Conservation (phyloP, 2,113 vertebrate species). For the Prolemur simus region DNA sequence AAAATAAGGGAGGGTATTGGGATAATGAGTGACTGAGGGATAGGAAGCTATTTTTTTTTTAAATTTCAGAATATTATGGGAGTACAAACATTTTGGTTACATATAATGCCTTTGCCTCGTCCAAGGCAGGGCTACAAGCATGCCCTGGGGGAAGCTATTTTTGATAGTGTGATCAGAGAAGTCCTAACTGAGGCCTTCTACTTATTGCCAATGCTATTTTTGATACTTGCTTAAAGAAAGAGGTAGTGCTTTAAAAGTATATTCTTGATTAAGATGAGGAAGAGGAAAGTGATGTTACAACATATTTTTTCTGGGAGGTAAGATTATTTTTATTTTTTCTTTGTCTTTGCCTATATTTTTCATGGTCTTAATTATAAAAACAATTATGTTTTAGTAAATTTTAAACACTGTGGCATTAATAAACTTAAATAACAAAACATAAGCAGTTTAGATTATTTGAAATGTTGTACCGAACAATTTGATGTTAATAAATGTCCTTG, state of each 20-base stretch:
- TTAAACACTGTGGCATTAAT: neutral
- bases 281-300: neutral
- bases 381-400: neutral
- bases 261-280: neutral
- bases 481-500: neutral
- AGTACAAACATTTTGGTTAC: no score
- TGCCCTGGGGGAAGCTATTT: neutral
- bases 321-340: neutral
- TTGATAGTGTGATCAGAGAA: neutral
- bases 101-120: no score
- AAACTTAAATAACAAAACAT: neutral
- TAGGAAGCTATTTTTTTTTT: neutral
- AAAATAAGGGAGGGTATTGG: neutral
- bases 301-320: neutral
- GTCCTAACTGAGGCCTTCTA: neutral
- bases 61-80: no score
- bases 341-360: neutral
- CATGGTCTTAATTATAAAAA: neutral
- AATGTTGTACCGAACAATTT: neutral
- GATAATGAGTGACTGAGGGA: neutral
- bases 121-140: no score
- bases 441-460: neutral
- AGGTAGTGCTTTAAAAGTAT: neutral
- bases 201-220: neutral
- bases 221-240: neutral